Conservation (phyloP, 1,140 invertebrate species). For the Physella acuta region DNA sequence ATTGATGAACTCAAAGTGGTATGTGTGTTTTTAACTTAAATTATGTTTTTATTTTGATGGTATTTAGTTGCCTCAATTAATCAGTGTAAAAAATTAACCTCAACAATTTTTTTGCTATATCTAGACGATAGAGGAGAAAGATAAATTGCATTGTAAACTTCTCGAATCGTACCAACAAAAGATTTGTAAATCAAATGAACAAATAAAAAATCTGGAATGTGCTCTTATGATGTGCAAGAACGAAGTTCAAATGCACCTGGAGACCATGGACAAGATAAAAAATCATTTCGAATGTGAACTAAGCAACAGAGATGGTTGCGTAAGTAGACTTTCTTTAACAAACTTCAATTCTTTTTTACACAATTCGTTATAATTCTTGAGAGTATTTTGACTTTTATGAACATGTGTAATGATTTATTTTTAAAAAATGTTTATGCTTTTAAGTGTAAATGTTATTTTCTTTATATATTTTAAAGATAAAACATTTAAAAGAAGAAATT, state of each 20-base stretch:
- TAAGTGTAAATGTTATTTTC: too few species aligned
- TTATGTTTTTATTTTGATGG: too few species aligned
- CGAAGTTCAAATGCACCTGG: constrained; percentile 45
- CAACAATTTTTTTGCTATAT: too few species aligned
- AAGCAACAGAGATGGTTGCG: constrained; percentile 40
- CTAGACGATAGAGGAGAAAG: constrained; percentile 41
- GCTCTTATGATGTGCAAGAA: constrained; percentile 45
- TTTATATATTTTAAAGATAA: constrained; percentile 18
- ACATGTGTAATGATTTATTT: too few species aligned
- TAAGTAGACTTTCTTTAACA: constrained; percentile 26
- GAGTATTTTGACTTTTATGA: too few species aligned
- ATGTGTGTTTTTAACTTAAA: too few species aligned
- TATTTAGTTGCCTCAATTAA: too few species aligned
- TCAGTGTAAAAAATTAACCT: too few species aligned
- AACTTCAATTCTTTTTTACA: too few species aligned
- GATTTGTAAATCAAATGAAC: constrained; percentile 35
- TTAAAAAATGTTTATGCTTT: too few species aligned
- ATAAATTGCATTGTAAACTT: constrained; percentile 32
- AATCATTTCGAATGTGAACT: constrained; percentile 48
- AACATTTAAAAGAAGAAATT: constrained; percentile 15
- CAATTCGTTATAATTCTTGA: too few species aligned
- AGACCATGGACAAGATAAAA: constrained; percentile 44
- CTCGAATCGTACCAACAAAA: constrained; percentile 39
- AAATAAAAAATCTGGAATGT: constrained; percentile 47
- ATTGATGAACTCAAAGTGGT: constrained; percentile 11